Conservation (phyloP, 2,113 vertebrate genomes). For the Cavia porcellus region DNA sequence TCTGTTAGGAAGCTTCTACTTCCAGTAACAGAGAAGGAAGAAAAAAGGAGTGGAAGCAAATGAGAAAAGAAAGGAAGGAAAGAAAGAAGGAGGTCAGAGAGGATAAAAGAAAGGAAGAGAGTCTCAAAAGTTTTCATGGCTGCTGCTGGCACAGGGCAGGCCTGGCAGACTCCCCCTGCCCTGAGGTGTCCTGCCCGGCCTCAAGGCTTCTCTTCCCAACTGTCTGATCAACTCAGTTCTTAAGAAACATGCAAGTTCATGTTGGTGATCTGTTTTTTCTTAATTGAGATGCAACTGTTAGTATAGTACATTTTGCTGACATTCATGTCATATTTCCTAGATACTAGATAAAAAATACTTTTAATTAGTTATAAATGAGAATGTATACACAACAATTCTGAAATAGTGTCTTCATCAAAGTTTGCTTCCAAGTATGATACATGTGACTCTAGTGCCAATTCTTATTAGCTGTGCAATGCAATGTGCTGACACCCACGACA, state of each 20-base stretch:
- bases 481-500: slow-evolving; percentile 67
- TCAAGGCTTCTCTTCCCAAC: not conserved
- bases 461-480: slow-evolving; percentile 77
- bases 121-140: not conserved
- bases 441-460: slow-evolving; percentile 68
- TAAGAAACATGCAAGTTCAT: slow-evolving; percentile 69
- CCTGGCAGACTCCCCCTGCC: not conserved
- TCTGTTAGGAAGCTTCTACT: not conserved
- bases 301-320: slow-evolving; percentile 68
- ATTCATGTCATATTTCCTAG: slow-evolving; percentile 75
- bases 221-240: slow-evolving; percentile 49
- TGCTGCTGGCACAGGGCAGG: not conserved
- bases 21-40: not conserved
- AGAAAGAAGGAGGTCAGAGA: too few relatives aligned
- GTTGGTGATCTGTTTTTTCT: slow-evolving; percentile 74
- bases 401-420: slow-evolving; percentile 63
- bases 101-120: not conserved
- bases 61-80: not conserved
- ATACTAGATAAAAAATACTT: slow-evolving; percentile 78
- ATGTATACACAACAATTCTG: slow-evolving; percentile 77
- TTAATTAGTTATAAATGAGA: slow-evolving; percentile 84
- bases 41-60: not conserved
- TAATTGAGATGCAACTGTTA: slow-evolving; percentile 70
- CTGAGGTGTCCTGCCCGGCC: not conserved
- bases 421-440: slow-evolving; percentile 62